Evolutionary conservation across 2,888 invertebrate species (phyloP).

Genomic region (Morpho deidamia): DNA sequence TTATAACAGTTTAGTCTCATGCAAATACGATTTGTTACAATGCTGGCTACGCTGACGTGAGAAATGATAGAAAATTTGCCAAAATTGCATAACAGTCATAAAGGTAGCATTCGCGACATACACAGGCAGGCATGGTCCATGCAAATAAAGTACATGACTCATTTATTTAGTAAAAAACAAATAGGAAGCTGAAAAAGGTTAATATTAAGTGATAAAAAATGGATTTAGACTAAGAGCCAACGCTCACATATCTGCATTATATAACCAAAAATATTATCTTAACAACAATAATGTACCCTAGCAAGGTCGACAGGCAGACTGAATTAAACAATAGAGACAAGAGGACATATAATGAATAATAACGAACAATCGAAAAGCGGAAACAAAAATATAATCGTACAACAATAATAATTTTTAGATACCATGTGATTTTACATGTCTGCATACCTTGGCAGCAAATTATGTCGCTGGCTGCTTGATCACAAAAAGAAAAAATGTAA

Average conservation of each 20-base stretch:
- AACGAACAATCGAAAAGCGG: conserved; percentile 9
- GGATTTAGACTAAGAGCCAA: no score
- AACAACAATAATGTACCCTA: not conserved
- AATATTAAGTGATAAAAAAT: no score
- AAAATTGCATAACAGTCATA: not conserved
- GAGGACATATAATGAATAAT: not conserved
- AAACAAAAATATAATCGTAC: conserved; percentile 9
- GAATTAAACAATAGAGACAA: conserved; percentile 1
- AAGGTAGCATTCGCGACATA: conserved; percentile 8
- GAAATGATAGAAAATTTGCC: not conserved
- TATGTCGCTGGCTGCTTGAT: conserved; percentile 74
- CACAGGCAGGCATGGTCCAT: conserved; percentile 12
- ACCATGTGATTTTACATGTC: conserved; percentile 27
- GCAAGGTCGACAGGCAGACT: not conserved
- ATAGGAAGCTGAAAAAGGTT: no score
- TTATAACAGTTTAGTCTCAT: conserved; percentile 1
- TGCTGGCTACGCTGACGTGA: not conserved
- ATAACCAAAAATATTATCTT: not conserved
- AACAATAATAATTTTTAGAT: conserved; percentile 9
- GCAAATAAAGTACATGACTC: conserved; percentile 11
- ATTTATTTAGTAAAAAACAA: no score
- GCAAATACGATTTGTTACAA: conserved; percentile 5
- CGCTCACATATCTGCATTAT: no score
- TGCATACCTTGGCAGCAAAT: conserved; percentile 79
- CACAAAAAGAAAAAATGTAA: conserved; percentile 59